Conservation (phyloP, 2,888 invertebrate genomes). For the Sylvicola fuscatus region DNA sequence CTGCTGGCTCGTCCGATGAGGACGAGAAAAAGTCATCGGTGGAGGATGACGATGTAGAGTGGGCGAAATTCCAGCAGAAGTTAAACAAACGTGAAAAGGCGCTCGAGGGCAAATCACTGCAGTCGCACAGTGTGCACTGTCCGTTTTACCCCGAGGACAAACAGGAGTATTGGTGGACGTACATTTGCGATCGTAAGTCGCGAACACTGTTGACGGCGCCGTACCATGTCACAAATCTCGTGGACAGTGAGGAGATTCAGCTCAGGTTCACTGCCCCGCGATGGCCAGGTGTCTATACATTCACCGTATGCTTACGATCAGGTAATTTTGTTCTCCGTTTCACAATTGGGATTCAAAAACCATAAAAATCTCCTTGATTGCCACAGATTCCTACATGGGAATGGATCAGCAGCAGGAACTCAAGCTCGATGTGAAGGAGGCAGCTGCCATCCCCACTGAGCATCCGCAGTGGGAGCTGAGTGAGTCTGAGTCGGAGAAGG, state of each 20-base stretch:
- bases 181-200: slow-evolving; percentile 89
- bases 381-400: slow-evolving; percentile 79
- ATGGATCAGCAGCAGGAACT: slow-evolving; percentile 91
- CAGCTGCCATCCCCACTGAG: slow-evolving; percentile 71
- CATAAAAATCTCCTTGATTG: slow-evolving; percentile 1
- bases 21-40: slow-evolving; percentile 34
- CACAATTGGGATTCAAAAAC: neutral
- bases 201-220: slow-evolving; percentile 82
- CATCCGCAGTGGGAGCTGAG: slow-evolving; percentile 98
- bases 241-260: slow-evolving; percentile 76
- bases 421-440: slow-evolving; percentile 94
- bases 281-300: slow-evolving; percentile 81
- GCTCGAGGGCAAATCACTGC: slow-evolving; percentile 80
- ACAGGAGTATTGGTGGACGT: slow-evolving; percentile 99
- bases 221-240: slow-evolving; percentile 81
- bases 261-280: slow-evolving; percentile 91
- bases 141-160: slow-evolving; percentile 90
- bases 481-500: slow-evolving; percentile 64
- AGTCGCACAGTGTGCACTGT: slow-evolving; percentile 92
- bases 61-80: slow-evolving; percentile 78
- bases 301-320: slow-evolving; percentile 80
- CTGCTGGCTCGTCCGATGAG: slow-evolving; percentile 27
- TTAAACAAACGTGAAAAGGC: slow-evolving; percentile 63
- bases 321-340: slow-evolving; percentile 21
- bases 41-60: slow-evolving; percentile 70